Percentiles rank a stretch among this genome's conserved stretches.
These are phyloP conservation scores for Manduca sexta DNA, from an alignment of 1,140 invertebrate genomes.

Conservation along the genomic window DNA sequence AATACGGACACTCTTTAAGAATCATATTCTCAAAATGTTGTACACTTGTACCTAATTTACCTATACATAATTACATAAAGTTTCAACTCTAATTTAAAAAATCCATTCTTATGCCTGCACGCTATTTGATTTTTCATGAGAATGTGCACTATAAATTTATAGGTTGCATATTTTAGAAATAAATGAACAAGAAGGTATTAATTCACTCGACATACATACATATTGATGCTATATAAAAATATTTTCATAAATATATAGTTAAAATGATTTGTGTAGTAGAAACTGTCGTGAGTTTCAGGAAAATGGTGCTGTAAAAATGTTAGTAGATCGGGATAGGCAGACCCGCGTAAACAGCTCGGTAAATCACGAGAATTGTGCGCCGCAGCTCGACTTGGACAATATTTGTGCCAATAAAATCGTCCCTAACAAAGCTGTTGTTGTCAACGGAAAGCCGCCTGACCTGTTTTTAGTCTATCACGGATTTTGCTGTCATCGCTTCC, in stretches of 20 bases:
- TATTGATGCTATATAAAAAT: no score
- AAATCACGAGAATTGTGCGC: conserved; percentile 57
- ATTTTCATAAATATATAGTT: conserved; percentile 38
- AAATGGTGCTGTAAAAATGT: conserved; percentile 47
- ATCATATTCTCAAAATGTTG: no score
- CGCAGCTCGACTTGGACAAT: conserved; percentile 57
- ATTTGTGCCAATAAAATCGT: conserved; percentile 67
- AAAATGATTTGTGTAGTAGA: conserved; percentile 31
- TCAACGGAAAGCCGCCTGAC: conserved; percentile 53
- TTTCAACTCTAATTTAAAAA: no score
- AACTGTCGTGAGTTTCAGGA: conserved; percentile 32
- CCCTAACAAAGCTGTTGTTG: conserved; percentile 64
- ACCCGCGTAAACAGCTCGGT: conserved; percentile 60
- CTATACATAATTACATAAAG: no score
- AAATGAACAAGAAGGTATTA: no score
- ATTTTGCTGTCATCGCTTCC: conserved; percentile 35
- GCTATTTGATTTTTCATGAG: no score
- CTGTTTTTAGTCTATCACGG: conserved; percentile 51
- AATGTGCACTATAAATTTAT: no score
- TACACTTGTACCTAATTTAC: no score
- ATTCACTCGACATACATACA: no score
- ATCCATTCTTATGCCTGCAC: no score
- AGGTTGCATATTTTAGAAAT: no score
- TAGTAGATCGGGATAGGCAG: conserved; percentile 40
- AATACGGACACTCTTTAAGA: no score